Percentiles rank a stretch among this genome's conserved stretches.
These are phyloP conservation scores for Aythya fuligula DNA, from an alignment of 2,797 vertebrate species.

Conservation along the genomic window DNA sequence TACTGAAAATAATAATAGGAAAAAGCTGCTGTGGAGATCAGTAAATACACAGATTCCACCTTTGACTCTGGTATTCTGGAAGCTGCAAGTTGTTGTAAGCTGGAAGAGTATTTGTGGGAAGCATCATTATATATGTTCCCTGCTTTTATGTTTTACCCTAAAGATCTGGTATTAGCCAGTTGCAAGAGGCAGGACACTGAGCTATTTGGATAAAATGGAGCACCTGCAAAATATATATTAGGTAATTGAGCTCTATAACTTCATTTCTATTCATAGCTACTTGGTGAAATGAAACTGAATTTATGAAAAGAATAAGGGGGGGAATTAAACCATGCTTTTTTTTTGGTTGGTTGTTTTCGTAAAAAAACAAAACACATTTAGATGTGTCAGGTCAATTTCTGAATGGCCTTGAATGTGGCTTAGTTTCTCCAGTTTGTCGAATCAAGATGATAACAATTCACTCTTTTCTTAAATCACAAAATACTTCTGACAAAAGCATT, in stretches of 20 bases:
- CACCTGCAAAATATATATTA: background rate
- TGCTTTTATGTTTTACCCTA: background rate
- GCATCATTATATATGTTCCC: background rate
- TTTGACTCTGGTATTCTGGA: background rate
- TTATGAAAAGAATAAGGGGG: background rate
- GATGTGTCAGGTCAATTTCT: background rate
- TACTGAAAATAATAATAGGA: constrained; percentile 9
- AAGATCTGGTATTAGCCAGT: background rate
- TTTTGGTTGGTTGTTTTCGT: background rate
- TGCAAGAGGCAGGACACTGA: rapidly evolving
- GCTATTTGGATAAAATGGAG: background rate
- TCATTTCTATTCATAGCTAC: background rate
- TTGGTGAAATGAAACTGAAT: background rate
- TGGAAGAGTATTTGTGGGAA: background rate
- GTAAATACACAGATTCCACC: constrained; percentile 7
- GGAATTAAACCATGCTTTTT: background rate
- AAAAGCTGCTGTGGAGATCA: constrained; percentile 14
- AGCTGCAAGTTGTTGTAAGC: background rate
- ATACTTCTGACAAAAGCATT: background rate
- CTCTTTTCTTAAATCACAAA: background rate
- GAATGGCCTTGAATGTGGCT: background rate
- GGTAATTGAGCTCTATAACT: background rate
- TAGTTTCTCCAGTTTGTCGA: background rate
- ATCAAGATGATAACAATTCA: background rate
- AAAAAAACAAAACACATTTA: background rate